A percentile compares a stretch with the other conserved stretches of the same genome.
Evolutionary conservation across 2,888 invertebrate genomes (phyloP).

Genomic region (Eustalomyia histrio): DNA sequence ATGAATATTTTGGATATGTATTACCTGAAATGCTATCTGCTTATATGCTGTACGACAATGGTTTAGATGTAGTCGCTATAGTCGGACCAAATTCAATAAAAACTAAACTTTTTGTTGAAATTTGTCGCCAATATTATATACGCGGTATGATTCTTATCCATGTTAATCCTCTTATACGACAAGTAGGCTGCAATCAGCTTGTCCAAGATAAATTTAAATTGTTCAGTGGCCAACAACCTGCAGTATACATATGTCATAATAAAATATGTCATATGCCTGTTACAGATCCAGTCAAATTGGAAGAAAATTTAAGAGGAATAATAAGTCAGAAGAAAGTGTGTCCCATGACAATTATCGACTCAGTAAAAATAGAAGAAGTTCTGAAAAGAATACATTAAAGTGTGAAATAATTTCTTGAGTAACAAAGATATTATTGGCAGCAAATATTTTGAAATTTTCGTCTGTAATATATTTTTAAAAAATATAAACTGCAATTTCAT

Average conservation of each 20-base stretch:
- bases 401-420: not conserved
- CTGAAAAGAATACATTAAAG: not conserved
- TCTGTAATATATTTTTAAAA: too few relatives aligned
- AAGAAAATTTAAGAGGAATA: conserved; percentile 71
- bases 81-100: conserved; percentile 77
- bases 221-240: conserved; percentile 76
- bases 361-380: too few relatives aligned
- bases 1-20: conserved; percentile 76
- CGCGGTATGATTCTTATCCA: conserved; percentile 78
- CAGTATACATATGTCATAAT: conserved; percentile 79
- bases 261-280: conserved; percentile 78
- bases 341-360: not conserved
- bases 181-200: conserved; percentile 72
- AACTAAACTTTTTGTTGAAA: conserved; percentile 75
- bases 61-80: conserved; percentile 77
- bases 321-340: conserved; percentile 72
- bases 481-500: too few relatives aligned
- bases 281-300: conserved; percentile 75
- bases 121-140: conserved; percentile 77
- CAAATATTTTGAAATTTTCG: too few relatives aligned
- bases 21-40: conserved; percentile 79
- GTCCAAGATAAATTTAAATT: conserved; percentile 77
- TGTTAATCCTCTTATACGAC: conserved; percentile 74
- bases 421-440: too few relatives aligned
- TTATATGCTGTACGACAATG: conserved; percentile 74